phyloP scores from a whole-genome alignment of 2,888 invertebrate genomes.

The Girardia tigrina region DNA sequence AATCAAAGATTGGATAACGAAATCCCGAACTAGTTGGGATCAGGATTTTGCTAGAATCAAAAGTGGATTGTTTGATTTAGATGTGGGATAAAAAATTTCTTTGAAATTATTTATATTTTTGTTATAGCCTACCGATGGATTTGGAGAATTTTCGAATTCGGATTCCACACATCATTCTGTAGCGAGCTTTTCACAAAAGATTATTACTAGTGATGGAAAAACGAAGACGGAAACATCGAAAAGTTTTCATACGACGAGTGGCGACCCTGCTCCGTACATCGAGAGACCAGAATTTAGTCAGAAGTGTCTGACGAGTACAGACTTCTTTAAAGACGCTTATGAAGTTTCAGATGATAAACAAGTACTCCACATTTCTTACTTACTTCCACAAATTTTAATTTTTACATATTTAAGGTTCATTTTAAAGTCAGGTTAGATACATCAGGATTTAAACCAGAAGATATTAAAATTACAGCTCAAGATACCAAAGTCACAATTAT shows the following conservation, averaged over 20 bases:
- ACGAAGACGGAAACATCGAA: not conserved
- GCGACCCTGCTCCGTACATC: not conserved
- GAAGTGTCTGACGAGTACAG: not conserved
- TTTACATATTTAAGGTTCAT: constrained; percentile 14
- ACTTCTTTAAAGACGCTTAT: constrained; percentile 16
- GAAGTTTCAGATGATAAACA: not conserved
- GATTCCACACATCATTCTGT: not conserved
- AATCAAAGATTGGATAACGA: constrained; percentile 25
- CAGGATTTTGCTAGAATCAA: constrained; percentile 25
- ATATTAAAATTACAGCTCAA: constrained; percentile 15
- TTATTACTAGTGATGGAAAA: constrained; percentile 1
- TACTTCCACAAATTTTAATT: not conserved
- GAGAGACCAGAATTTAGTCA: not conserved
- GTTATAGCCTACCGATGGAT: not conserved
- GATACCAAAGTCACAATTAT: not conserved
- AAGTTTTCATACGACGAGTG: not conserved
- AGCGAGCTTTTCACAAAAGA: not conserved
- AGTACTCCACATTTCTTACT: not conserved
- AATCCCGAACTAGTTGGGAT: constrained; percentile 27
- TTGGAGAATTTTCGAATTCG: not conserved
- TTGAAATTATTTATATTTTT: not conserved
- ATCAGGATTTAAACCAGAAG: constrained; percentile 18
- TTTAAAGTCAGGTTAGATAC: constrained; percentile 27
- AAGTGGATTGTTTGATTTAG: not conserved
- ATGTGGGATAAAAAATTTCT: not conserved